Evolutionary conservation across 2,113 vertebrate genomes (phyloP).

Genomic region (Atlantisia rogersi): DNA sequence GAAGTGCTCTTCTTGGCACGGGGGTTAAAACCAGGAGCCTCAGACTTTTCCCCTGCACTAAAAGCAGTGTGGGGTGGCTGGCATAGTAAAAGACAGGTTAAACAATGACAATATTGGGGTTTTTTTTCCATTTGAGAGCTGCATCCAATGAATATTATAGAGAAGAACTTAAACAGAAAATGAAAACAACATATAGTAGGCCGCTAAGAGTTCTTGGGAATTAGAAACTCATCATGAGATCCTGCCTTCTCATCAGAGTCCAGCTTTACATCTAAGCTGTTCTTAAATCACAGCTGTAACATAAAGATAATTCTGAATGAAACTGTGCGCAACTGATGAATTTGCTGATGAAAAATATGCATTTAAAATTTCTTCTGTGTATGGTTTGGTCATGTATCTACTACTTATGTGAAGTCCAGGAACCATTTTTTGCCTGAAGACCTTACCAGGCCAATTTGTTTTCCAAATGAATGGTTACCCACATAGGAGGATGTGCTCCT

Average conservation of each 20-base stretch:
- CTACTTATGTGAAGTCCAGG: not conserved
- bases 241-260: not conserved
- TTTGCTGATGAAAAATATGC: not conserved
- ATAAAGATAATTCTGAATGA: not conserved
- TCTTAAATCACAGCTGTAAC: not conserved
- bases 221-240: not conserved
- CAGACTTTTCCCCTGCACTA: not conserved
- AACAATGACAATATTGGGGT: accelerated
- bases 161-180: not conserved
- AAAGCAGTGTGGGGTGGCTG: not conserved
- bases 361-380: not conserved
- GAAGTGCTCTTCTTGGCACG: not conserved
- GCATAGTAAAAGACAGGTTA: not conserved
- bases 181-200: not conserved
- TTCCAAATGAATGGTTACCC: not conserved
- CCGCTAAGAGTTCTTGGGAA: not conserved
- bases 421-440: not conserved
- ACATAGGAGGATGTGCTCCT: not conserved
- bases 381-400: not conserved
- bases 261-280: not conserved
- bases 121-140: accelerated
- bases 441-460: not conserved
- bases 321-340: not conserved
- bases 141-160: not conserved
- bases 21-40: not conserved